Percentiles rank a stretch among this genome's conserved stretches.
Conservation (phyloP, 2,113 vertebrate species). For the Trochalopteron elliotii region DNA sequence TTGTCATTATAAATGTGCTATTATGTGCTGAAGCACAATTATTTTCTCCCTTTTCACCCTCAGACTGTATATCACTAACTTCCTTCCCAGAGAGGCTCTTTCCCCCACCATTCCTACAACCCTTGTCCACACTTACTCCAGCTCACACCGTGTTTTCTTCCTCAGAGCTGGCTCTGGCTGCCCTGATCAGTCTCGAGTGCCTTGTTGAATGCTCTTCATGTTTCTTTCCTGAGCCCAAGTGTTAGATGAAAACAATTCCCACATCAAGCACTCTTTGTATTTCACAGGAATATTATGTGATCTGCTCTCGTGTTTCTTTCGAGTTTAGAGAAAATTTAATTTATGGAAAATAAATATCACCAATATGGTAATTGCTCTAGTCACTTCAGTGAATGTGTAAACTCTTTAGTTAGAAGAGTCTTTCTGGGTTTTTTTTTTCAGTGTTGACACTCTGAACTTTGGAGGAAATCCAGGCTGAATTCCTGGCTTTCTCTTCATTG, state of each 20-base stretch:
- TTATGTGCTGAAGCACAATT: neutral
- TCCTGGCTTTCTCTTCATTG: neutral
- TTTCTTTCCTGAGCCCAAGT: neutral
- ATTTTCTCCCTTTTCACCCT: neutral
- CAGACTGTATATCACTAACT: neutral
- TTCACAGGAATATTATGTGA: neutral
- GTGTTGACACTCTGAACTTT: neutral
- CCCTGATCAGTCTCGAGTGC: neutral
- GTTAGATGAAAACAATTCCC: neutral
- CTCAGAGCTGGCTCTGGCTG: neutral
- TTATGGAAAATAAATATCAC: neutral
- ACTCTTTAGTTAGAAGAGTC: neutral
- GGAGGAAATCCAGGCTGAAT: neutral
- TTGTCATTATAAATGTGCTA: neutral
- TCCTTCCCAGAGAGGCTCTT: neutral
- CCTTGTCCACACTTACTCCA: neutral
- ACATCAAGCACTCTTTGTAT: neutral
- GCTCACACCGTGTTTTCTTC: accelerated
- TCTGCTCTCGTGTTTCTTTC: neutral
- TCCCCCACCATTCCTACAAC: neutral
- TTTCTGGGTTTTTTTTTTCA: neutral
- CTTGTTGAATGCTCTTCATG: neutral
- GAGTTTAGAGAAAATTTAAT: neutral
- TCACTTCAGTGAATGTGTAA: neutral
- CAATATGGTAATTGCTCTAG: neutral